Conservation (phyloP, 2,797 vertebrate species). For the Huso huso region DNA sequence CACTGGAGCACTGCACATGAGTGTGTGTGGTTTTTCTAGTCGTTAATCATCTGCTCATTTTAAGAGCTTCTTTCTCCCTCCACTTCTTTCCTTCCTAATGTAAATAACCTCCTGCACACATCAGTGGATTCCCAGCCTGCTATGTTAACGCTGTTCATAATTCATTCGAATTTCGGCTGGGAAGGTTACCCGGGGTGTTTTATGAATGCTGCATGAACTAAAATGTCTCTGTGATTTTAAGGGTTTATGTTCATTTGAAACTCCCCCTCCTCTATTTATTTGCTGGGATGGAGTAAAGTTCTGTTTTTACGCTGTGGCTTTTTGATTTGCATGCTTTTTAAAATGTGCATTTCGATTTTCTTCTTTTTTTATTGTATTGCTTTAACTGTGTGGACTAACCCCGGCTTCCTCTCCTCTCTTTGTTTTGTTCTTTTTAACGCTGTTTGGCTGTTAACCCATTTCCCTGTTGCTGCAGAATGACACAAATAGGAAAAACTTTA, state of each 20-base stretch:
- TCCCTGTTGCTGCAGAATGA: slow-evolving; percentile 81
- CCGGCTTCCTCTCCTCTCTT: slow-evolving; percentile 21
- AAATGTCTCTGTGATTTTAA: not conserved
- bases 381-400: slow-evolving; percentile 27
- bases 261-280: not conserved
- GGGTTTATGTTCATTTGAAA: not conserved
- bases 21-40: slow-evolving; percentile 25
- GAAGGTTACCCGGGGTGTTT: not conserved
- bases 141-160: not conserved
- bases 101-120: slow-evolving; percentile 20
- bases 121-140: slow-evolving; percentile 4
- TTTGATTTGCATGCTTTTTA: slow-evolving; percentile 23
- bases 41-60: slow-evolving; percentile 53
- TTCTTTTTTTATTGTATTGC: slow-evolving; percentile 15
- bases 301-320: not conserved
- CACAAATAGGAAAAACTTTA: slow-evolving; percentile 96
- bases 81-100: slow-evolving; percentile 19
- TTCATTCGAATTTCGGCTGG: not conserved
- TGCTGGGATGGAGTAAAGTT: too few species aligned
- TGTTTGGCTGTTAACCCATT: slow-evolving; percentile 64
- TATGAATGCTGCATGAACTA: slow-evolving; percentile 12
- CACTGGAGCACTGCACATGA: not conserved
- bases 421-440: slow-evolving; percentile 62
- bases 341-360: slow-evolving; percentile 14
- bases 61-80: slow-evolving; percentile 36